These are phyloP conservation scores for Corythornis cristatus DNA, from an alignment of 2,113 vertebrate genomes.

Conservation along the genomic window DNA sequence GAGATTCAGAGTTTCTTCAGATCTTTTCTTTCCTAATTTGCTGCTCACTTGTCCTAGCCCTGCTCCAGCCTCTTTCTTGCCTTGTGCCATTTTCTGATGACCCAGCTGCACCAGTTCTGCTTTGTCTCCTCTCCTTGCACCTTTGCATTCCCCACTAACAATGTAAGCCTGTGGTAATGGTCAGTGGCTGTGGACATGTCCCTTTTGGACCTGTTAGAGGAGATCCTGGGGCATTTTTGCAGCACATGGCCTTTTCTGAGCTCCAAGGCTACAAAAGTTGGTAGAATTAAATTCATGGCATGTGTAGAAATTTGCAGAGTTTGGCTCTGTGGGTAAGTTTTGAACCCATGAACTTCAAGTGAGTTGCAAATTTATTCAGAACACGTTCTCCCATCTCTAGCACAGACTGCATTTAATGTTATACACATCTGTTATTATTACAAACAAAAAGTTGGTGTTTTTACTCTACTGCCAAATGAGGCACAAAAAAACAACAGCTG, in stretches of 20 bases:
- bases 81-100: not conserved
- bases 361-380: constrained; percentile 70
- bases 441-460: constrained; percentile 78
- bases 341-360: constrained; percentile 64
- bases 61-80: not conserved
- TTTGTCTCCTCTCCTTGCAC: not conserved
- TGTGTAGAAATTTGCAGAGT: constrained; percentile 46
- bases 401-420: constrained; percentile 74
- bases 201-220: constrained; percentile 1
- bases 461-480: constrained; percentile 74
- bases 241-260: not conserved
- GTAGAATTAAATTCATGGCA: constrained; percentile 21
- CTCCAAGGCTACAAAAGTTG: constrained; percentile 4
- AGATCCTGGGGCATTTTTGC: not conserved
- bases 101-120: not conserved
- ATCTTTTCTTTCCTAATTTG: not conserved
- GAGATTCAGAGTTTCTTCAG: not conserved
- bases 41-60: not conserved
- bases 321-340: constrained; percentile 53
- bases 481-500: constrained; percentile 80
- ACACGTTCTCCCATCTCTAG: constrained; percentile 51
- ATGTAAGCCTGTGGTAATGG: not conserved
- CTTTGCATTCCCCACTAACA: not conserved
- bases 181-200: not conserved
- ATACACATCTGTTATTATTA: constrained; percentile 82